Conservation (phyloP, 2,113 vertebrate genomes). For the Oenanthe oenanthe region DNA sequence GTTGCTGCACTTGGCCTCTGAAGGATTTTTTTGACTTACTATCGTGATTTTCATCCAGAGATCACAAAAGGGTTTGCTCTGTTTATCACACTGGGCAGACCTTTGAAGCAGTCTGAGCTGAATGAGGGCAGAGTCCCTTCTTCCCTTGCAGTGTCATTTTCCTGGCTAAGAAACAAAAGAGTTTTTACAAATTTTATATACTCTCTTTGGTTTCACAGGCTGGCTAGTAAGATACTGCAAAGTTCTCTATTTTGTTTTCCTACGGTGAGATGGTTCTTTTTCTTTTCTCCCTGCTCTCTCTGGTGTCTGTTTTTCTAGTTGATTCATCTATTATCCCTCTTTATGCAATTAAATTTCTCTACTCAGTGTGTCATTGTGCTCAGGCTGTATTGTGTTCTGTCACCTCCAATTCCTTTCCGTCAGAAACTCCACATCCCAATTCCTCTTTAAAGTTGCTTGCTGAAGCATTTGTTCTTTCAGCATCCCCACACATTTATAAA, state of each 20-base stretch:
- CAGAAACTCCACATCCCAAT: constrained; percentile 18
- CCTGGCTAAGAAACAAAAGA: constrained; percentile 6
- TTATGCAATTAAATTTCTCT: constrained; percentile 58
- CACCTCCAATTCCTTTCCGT: constrained; percentile 41
- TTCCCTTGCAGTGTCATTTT: neutral
- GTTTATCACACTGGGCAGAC: neutral
- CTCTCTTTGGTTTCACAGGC: neutral
- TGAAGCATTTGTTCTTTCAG: constrained; percentile 63
- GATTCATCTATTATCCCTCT: constrained; percentile 64
- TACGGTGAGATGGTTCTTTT: constrained; percentile 1
- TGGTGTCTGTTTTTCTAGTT: constrained; percentile 61
- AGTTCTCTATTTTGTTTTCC: constrained; percentile 34
- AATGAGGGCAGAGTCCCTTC: neutral
- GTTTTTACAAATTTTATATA: constrained; percentile 1
- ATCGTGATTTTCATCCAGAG: constrained; percentile 10
- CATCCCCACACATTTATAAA: constrained; percentile 55
- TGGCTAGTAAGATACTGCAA: neutral
- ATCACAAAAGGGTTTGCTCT: constrained; percentile 20
- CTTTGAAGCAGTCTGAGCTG: neutral
- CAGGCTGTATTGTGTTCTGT: constrained; percentile 29
- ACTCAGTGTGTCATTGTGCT: constrained; percentile 43
- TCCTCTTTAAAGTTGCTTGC: constrained; percentile 62
- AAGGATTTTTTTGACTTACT: neutral
- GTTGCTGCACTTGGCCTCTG: constrained; percentile 15
- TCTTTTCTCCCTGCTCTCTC: constrained; percentile 29